Base-by-base conservation (phyloP, 1,140 invertebrate genomes). In the Lucilia cuprina region DNA sequence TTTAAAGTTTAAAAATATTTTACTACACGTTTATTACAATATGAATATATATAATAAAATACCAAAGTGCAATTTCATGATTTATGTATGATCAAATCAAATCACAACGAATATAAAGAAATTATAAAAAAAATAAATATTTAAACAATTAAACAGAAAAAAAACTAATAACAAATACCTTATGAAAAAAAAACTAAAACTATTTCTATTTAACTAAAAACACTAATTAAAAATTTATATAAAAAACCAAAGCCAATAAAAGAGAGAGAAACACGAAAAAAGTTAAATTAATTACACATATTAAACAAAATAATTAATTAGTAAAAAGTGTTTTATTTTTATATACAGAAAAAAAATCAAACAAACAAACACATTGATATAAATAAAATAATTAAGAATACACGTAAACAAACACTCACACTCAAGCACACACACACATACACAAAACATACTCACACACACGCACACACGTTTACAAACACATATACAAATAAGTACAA, bases 281-380 rank as follows among this genome's bases (percentile, higher is more conserved):
- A 50, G 8, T 80, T 80, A 50, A 80, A 80, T 80, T 50, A 80
- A 80, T 21, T 70, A 70, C n/a, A 60, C n/a, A 60, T 60, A 60
- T 41, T 41, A 41, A 41, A 41, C 41, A 41, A 41, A 41, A 41
- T 41, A 41, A 41, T 41, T 41, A 41, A 41, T 41, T 41, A 41
- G 41, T 41, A 41, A 41, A 41, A 30, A 30, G 25, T 30, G 3
- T 30, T 30, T 30, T 30, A 30, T 30, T 30, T 30, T 30, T 30
- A 1, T 49, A 1, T 49, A 49, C 49, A 49, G 1, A 49, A 5
- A 49, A 49, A 49, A 12, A 49, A 9, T 2, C 1, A 30, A 30
- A 49, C 1, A 55, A 55, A 5, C 41, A 55, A 55, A 55, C 50
- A 55, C 50, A 55, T 55, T 55, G 50, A 55, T 55, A 41, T 9